Evolutionary conservation across 2,888 invertebrate species (phyloP).

Genomic region (Plemyria rubiginata): DNA sequence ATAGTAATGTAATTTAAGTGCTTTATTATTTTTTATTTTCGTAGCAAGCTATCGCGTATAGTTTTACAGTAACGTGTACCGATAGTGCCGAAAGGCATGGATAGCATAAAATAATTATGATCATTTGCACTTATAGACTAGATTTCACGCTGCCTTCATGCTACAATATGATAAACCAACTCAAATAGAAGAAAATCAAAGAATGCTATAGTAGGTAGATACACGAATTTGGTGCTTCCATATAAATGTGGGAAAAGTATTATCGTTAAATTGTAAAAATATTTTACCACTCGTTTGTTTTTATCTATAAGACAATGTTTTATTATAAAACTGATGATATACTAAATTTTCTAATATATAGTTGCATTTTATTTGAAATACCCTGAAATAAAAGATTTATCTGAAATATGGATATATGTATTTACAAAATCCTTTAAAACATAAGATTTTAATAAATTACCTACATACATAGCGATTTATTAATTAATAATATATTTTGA

Average conservation of each 20-base stretch:
- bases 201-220: constrained; percentile 17
- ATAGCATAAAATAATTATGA: neutral
- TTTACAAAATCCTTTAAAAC: constrained; percentile 35
- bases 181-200: constrained; percentile 5
- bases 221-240: constrained; percentile 62
- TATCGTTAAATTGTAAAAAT: constrained; percentile 69
- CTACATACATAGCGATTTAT: neutral
- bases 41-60: neutral
- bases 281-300: constrained; percentile 70
- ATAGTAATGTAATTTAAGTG: constrained; percentile 15
- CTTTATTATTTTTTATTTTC: constrained; percentile 19
- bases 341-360: constrained; percentile 78
- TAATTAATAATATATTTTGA: neutral
- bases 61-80: too few relatives aligned
- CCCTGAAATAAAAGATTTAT: constrained; percentile 15
- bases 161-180: neutral
- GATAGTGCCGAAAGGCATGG: neutral
- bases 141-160: neutral
- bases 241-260: constrained; percentile 58
- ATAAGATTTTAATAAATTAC: constrained; percentile 25
- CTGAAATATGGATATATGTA: constrained; percentile 30
- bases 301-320: constrained; percentile 67
- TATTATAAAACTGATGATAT: constrained; percentile 76
- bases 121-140: neutral
- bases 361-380: constrained; percentile 59